Percentiles rank a stretch among this genome's conserved stretches.
Evolutionary conservation across 2,888 invertebrate species (phyloP).

Genomic region (Chloroclysta siterata): DNA sequence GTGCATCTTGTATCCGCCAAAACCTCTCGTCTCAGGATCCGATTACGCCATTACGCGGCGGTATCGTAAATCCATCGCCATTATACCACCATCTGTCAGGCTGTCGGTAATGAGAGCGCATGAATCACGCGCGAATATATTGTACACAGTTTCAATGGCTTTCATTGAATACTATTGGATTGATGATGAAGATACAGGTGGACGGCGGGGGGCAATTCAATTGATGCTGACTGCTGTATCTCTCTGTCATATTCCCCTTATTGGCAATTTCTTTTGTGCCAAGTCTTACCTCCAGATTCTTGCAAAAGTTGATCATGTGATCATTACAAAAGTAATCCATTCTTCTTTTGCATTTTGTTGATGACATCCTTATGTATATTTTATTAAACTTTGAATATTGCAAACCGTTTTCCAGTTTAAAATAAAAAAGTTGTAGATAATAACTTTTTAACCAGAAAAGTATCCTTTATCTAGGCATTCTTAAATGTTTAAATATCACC

Average conservation of each 20-base stretch:
- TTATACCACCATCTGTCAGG: slow-evolving; percentile 77
- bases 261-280: too few relatives aligned
- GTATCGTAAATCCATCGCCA: slow-evolving; percentile 76
- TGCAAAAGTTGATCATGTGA: too few relatives aligned
- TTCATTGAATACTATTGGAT: slow-evolving; percentile 14
- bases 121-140: slow-evolving; percentile 64
- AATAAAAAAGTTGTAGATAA: not conserved
- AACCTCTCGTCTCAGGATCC: slow-evolving; percentile 15
- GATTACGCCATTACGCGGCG: slow-evolving; percentile 26
- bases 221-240: not conserved
- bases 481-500: slow-evolving; percentile 13
- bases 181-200: slow-evolving; percentile 1
- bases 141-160: slow-evolving; percentile 21
- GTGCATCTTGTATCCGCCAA: slow-evolving; percentile 17
- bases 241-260: not conserved
- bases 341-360: too few relatives aligned
- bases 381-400: too few relatives aligned
- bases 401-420: too few relatives aligned
- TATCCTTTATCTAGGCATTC: slow-evolving; percentile 17
- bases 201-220: not conserved
- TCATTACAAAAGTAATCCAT: too few relatives aligned
- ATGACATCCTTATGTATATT: too few relatives aligned
- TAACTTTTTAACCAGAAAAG: not conserved
- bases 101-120: slow-evolving; percentile 76
- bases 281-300: too few relatives aligned